Base-by-base conservation (phyloP, 2,113 vertebrate genomes). In the Etheostoma cragini region DNA sequence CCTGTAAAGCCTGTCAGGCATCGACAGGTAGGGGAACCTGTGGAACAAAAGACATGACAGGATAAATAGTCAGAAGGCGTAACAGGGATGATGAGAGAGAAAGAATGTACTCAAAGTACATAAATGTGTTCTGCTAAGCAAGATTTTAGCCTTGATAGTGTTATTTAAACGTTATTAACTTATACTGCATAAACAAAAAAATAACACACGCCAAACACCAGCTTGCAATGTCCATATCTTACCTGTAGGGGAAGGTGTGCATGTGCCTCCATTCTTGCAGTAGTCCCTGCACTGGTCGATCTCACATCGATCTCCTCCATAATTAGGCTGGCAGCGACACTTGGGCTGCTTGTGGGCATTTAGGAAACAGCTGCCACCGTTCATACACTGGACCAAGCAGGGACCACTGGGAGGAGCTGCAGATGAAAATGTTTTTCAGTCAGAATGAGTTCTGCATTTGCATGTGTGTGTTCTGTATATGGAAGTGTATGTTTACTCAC, bases 241-340 rank as follows among this genome's bases (percentile, higher is more conserved):
- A 99, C 98, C 98, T 0, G 96, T 98, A 0, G 96, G 96, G 1
- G 98, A 99, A 21, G 98, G 97, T 0, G 97, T 96, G 6, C 98
- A 99, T 13, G 96, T 98, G 89, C 98, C 98, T 88, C 97, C 98
- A 0, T 99, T 99, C 88, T 95, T 97, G 90, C 98, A 99, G 91
- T 98, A 96, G 81, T 96, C 96, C 50, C 92, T 95, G 92, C 98
- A 99, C 94, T 99, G 98, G 92, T 99, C 97, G 1, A 96, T 91
- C 92, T 99, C 97, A 70, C 98, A 99, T 57, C 94, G 95, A 30
- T 98, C 97, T 0, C 98, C 98, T 45, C 94, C 95, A 76, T 98
- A 99, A 78, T 97, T 98, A 0, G 98, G 97, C 38, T 98, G 98
- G 93, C 98, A 99, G 79, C 96, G 97, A 88, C 98, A 99, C 89